Evolutionary conservation across 2,113 vertebrate species (phyloP), one percentile per base, ranked within the genome.

Genomic region (Pelodiscus sinensis): DNA sequence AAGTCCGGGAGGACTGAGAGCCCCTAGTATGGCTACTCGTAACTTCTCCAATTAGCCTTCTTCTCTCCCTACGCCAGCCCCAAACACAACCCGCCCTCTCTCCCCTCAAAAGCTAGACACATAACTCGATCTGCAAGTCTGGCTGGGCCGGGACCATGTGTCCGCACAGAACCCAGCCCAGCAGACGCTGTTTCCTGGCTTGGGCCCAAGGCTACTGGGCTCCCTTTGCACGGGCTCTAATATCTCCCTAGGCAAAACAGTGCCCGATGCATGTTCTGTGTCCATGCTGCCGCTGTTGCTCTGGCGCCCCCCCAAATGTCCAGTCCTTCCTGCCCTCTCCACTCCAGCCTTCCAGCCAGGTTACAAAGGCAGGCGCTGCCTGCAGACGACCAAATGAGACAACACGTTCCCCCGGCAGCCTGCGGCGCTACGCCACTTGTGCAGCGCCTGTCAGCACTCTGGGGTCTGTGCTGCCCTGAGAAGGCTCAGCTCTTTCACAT

Each of bases 401-500:
- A 82, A 1, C 9, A 18, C 62, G 25, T 56, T 15, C 10, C 50
- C 87, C 21, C 3, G 38, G 3, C 65, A 52, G 50, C 31, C 56
- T 24, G 12, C 14, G 50, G 35, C 82, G 6, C 7, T 16, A 85
- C 68, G 56, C n/a, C 27, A 82, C 52, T 82, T 71, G 50, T 60
- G n/a, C 18, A n/a, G 56, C 25, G 75, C 0, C 22, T 65, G 27
- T 29, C 29, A 21, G 7, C 4, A 4, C 22, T 52, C n/a, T 60
- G 80, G 44, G 50, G 54, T 3, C 35, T 78, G 10, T 57, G 31
- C 50, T 44, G 86, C 9, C 35, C 19, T 2, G 0, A 54, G 8
- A 18, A 25, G 2, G 9, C 29, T 8, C 2, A 4, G 60, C 1
- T 1, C 9, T 50, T 77, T 81, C 44, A 44, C 44, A 6, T 44